Evolutionary conservation across 1,140 invertebrate genomes (phyloP), one percentile per base, ranked within the genome.

Genomic region (Drosophila teissieri): DNA sequence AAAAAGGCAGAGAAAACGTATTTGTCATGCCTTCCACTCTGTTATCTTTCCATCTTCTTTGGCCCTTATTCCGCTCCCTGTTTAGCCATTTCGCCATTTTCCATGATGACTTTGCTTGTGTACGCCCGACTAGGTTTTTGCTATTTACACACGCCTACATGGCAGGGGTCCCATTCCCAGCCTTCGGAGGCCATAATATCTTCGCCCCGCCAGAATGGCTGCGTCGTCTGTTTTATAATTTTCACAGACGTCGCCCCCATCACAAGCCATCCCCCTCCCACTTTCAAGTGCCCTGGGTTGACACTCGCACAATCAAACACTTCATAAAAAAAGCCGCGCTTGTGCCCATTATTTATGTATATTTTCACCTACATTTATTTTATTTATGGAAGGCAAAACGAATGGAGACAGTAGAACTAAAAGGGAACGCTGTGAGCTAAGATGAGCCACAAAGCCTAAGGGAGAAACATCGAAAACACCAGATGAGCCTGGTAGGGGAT

Each of bases 351-450:
- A 75, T 85, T 88, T 85, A 85, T 85, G 83, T 78, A 75, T 85
- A 83, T 85, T 85, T 83, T 85, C 83, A 85, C 82, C 82, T 88
- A 88, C 69, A 85, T 85, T 88, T 82, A 64, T 83, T 78, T 70
- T 82, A 74, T 82, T 83, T 88, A 81, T 86, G 61, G 24, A 24
- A 19, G 24, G 34, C 12, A 34, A 51, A 39, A 12, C 44, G 70
- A 42, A 63, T 48, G 39, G 27, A 58, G 17, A 44, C 36, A 73
- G 53, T 73, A n/a, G 45, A 53, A 61, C 12, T 46, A 55, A 31
- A 64, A 55, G 45, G 34, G 78, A 80, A 60, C 72, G 64, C 36
- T 79, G 62, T 65, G 48, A 46, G 53, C 34, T 27, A 67, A 70
- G 78, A 58, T 52, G 72, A 31, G 54, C 48, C 36, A 24, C 70